A percentile compares a stretch with the other conserved stretches of the same genome.
phyloP scores from a whole-genome alignment of 2,888 invertebrate species.

The Mythimna pallens region DNA sequence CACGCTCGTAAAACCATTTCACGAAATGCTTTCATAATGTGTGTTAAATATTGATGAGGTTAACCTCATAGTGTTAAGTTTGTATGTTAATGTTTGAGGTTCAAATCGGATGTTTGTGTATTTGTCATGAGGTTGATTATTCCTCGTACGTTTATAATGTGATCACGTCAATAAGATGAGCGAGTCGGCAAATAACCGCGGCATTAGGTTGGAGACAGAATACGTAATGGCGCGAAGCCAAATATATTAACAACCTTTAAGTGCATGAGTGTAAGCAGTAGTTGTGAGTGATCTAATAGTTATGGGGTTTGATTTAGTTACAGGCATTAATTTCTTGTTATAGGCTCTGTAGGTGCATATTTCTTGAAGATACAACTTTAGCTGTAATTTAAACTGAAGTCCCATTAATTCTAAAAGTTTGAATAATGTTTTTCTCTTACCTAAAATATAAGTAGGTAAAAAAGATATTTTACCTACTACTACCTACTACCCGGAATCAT shows the following conservation, averaged over 20 bases:
- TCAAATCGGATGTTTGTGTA: conserved; percentile 67
- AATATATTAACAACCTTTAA: conserved; percentile 70
- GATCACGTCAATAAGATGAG: conserved; percentile 76
- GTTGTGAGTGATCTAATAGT: conserved; percentile 34
- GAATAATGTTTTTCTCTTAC: background rate
- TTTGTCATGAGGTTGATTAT: conserved; percentile 72
- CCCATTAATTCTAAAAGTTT: background rate
- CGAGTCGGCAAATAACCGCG: conserved; percentile 79
- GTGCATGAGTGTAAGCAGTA: conserved; percentile 52
- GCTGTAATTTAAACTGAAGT: background rate
- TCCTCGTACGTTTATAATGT: conserved; percentile 76
- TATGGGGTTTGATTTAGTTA: conserved; percentile 42
- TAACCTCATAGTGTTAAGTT: conserved; percentile 61
- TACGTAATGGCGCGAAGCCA: conserved; percentile 78
- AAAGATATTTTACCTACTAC: no score
- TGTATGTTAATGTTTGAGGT: conserved; percentile 63
- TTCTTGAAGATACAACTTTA: background rate
- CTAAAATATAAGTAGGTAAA: background rate
- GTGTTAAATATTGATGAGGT: conserved; percentile 67
- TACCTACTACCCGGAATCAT: background rate
- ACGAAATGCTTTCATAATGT: conserved; percentile 89
- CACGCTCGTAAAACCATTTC: conserved; percentile 91
- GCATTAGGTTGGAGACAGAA: conserved; percentile 77
- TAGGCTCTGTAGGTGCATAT: background rate
- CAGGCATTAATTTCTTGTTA: conserved; percentile 4